Base-by-base conservation (phyloP, 1,140 invertebrate species). In the Parapsyche elsis region DNA sequence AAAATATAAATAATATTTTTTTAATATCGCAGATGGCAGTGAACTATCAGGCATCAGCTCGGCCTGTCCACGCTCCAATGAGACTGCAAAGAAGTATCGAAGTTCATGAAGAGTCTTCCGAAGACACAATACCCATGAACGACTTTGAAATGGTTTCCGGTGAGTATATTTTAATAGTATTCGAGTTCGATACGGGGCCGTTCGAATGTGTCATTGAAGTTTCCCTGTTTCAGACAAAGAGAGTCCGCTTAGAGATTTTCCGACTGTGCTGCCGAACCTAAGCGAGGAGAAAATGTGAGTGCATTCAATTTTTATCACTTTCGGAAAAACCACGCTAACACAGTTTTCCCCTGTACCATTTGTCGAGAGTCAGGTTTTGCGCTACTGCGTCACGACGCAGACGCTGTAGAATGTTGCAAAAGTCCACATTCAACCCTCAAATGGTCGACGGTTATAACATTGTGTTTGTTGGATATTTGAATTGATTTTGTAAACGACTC, bases 361-460 rank as follows among this genome's bases (percentile, higher is more conserved):
- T 53, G 24, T 21, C 21, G 59, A 61, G 16, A 1, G 2, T 2
- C 23, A 23, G n/a, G 10, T 30, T 67, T 67, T 67, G 64, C 64
- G 64, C 64, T 67, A 67, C 23, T 67, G 64, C 64, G 64, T 26
- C 64, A 67, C 64, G 10, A 67, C 64, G 64, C 64, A 67, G 64
- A 67, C 64, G 64, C 64, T n/a, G 19, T 67, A 67, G 64, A 12
- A 67, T 23, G 23, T 67, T 26, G 64, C 64, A 67, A 67, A 67
- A 67, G 64, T 67, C 64, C 49, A 16, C 12, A 53, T 16, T 14
- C 9, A 67, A 67, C 64, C 64, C n/a, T 67, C 12, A 9, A 26
- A 26, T 10, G 64, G 30, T 38, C 30, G 7, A 38, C 1, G 2
- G 30, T 7, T n/a, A 38, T 7, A 38, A 38, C 7, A 38, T 7